These are phyloP conservation scores for Leucoraja erinaceus DNA, from an alignment of 2,113 vertebrate genomes.

Conservation along the genomic window DNA sequence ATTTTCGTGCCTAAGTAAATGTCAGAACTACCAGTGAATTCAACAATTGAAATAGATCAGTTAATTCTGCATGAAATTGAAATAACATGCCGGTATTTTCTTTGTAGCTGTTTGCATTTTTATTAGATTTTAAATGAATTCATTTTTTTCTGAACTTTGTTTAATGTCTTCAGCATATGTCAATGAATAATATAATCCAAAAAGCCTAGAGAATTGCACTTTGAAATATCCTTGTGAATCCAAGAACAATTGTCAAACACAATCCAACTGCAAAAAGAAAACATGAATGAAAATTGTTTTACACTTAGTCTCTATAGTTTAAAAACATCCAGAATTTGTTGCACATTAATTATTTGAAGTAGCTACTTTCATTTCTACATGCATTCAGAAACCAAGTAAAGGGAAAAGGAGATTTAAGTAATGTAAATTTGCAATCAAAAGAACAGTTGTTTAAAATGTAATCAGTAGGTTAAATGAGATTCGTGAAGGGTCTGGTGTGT, in stretches of 20 bases:
- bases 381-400: not conserved
- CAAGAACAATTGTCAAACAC: not conserved
- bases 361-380: not conserved
- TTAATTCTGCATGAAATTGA: not conserved
- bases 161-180: not conserved
- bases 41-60: not conserved
- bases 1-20: too few relatives aligned
- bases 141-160: not conserved
- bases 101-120: not conserved
- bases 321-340: not conserved
- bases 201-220: not conserved
- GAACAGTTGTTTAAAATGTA: not conserved
- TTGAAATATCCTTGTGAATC: not conserved
- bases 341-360: not conserved
- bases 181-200: not conserved
- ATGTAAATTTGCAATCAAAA: not conserved
- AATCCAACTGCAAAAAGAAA: not conserved
- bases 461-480: not conserved
- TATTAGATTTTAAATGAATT: too few relatives aligned
- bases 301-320: not conserved
- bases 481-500: too few relatives aligned
- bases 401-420: not conserved
- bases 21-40: not conserved
- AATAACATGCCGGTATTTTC: not conserved
- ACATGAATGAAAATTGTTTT: not conserved